phyloP scores from a whole-genome alignment of 2,888 invertebrate genomes.

The Drosophila testacea region DNA sequence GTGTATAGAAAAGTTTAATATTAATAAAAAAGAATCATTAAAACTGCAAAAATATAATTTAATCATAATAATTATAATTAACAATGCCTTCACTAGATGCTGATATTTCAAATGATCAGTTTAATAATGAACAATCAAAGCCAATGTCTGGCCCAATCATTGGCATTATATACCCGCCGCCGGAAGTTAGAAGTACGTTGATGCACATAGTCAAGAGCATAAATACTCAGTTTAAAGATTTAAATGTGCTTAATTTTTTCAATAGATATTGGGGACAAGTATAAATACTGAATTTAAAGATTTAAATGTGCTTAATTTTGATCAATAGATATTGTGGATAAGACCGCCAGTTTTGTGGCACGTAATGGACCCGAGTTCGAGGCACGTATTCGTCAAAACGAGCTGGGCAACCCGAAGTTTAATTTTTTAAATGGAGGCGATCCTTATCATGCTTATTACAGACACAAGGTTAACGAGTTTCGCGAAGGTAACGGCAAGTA shows the following conservation, averaged over 20 bases:
- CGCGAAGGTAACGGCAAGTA: conserved; percentile 92
- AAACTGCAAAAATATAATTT: background rate
- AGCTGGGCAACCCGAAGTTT: conserved; percentile 98
- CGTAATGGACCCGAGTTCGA: conserved; percentile 99
- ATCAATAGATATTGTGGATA: conserved; percentile 98
- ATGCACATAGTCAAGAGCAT: conserved; percentile 55
- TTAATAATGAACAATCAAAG: conserved; percentile 77
- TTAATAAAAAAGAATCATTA: no score
- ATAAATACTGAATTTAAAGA: background rate
- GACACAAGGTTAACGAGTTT: conserved; percentile 98
- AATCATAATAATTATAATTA: conserved; percentile 6
- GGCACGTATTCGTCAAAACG: conserved; percentile 98
- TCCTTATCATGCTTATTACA: conserved; percentile 99
- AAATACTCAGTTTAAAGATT: conserved; percentile 22
- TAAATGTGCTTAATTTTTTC: conserved; percentile 60
- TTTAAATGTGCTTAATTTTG: conserved; percentile 62
- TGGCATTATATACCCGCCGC: conserved; percentile 99
- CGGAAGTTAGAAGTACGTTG: conserved; percentile 99
- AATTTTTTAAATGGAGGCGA: conserved; percentile 98
- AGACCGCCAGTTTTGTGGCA: conserved; percentile 99
- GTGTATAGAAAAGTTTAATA: no score
- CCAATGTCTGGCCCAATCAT: conserved; percentile 88
- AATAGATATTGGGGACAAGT: conserved; percentile 99
- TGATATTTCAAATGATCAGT: conserved; percentile 65
- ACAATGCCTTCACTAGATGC: conserved; percentile 82